phyloP scores from a whole-genome alignment of 2,113 vertebrate species.

The Myiozetetes cayanensis region DNA sequence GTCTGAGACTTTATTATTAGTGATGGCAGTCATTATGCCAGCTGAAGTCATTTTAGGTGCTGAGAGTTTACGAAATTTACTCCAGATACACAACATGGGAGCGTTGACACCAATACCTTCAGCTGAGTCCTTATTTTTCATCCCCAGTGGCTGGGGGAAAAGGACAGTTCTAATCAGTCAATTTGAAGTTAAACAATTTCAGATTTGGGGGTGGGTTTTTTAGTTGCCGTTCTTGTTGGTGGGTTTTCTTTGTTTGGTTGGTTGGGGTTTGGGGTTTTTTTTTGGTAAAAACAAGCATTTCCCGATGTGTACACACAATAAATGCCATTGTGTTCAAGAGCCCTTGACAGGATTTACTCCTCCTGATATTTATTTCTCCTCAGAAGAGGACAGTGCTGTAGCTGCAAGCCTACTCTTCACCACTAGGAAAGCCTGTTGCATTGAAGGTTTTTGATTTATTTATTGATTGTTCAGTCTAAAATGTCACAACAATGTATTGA shows the following conservation, averaged over 20 bases:
- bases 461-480: background rate
- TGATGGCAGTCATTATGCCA: background rate
- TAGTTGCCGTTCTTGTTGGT: too few species aligned
- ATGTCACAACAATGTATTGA: background rate
- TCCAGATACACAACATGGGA: background rate
- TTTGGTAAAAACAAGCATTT: background rate
- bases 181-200: background rate
- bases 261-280: background rate
- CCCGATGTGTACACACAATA: background rate
- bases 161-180: fast-evolving
- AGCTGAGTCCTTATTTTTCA: background rate
- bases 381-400: background rate
- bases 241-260: background rate
- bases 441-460: background rate
- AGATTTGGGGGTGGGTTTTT: background rate
- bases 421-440: background rate
- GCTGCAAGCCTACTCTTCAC: background rate
- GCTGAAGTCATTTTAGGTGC: background rate
- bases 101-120: background rate
- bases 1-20: background rate
- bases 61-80: background rate
- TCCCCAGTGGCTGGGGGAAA: background rate
- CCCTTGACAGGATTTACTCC: background rate
- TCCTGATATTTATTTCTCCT: background rate
- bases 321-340: background rate